Base-by-base conservation (phyloP, 2,888 invertebrate species). In the Tetheella fluctuosa region DNA sequence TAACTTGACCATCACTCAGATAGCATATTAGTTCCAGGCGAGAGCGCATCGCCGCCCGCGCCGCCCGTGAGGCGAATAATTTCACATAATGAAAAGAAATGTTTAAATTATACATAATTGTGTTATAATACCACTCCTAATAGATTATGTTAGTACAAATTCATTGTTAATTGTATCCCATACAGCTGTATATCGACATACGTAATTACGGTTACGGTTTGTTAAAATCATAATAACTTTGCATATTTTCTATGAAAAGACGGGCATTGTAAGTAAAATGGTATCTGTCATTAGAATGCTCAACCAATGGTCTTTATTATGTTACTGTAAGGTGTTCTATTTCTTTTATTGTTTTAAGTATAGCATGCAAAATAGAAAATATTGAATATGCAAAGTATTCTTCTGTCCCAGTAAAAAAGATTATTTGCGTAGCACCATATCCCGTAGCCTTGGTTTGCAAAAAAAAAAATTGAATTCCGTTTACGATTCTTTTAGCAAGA, bases 81-180 rank as follows among this genome's bases (percentile, higher is more conserved):
- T 83, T 78, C 74, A 79, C 74, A 79, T 77, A 70, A 78, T 76
- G 59, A 67, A 63, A 74, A 82, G 81, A 82, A 79, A 75, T 70
- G 63, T 65, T 68, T 64, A 78, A 81, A 83, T 83, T 82, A 80
- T 73, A 66, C 73, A 64, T 85, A 84, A 88, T 85, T 81, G 83
- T 80, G 81, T 83, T 85, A 83, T 84, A 86, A 86, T 84, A 77
- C 69, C 65, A 67, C 71, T 58, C 68, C 65, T 81, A 80, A 83
- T 82, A 81, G 76, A 76, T 79, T 76, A 71, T 73, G 77, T 80
- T 81, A 75, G 74, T 80, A 81, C 81, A 84, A 85, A 86, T 83
- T 80, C 74, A 70, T 62, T 68, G 68, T 77, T 86, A 86, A 86
- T 87, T 82, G 77, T 62, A 70, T 62, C 55, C 64, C 74, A 60